These are phyloP conservation scores for Leucoraja ocellata DNA, from an alignment of 2,797 vertebrate species.

Conservation along the genomic window DNA sequence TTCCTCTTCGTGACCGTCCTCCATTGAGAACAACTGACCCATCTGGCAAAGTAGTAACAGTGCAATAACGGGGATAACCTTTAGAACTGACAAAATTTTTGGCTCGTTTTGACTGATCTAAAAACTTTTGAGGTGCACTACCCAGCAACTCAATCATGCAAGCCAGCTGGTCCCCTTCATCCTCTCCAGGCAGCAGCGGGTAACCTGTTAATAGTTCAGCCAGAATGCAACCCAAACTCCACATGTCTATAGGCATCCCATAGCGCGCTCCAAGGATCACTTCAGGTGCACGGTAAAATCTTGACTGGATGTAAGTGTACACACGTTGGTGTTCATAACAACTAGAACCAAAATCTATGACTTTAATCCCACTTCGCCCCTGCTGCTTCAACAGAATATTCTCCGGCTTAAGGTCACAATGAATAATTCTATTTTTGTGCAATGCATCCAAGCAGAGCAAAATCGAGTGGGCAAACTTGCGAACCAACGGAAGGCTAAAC, in stretches of 20 bases:
- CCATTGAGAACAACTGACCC: conserved; percentile 78
- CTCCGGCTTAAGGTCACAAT: conserved; percentile 98
- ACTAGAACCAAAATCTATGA: conserved; percentile 97
- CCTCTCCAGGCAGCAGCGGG: conserved; percentile 89
- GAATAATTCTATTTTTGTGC: conserved; percentile 97
- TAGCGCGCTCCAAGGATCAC: conserved; percentile 95
- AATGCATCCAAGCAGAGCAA: conserved; percentile 92
- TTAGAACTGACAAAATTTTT: conserved; percentile 98
- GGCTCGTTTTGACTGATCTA: conserved; percentile 87
- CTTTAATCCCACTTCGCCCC: conserved; percentile 96
- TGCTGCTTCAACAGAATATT: conserved; percentile 97
- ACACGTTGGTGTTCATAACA: conserved; percentile 97
- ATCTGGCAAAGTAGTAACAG: conserved; percentile 81
- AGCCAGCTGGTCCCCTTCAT: conserved; percentile 95
- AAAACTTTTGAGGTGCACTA: conserved; percentile 86
- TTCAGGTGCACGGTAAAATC: conserved; percentile 95
- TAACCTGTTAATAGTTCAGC: conserved; percentile 93
- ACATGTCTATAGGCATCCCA: conserved; percentile 98
- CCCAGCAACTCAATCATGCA: conserved; percentile 94
- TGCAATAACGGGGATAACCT: conserved; percentile 94
- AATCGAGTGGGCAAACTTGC: conserved; percentile 97
- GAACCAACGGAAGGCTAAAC: conserved; percentile 94
- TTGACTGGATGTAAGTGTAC: conserved; percentile 97
- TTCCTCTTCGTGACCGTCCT: conserved; percentile 86
- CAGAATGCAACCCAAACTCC: conserved; percentile 96